Evolutionary conservation across 1,140 invertebrate genomes (phyloP).

Genomic region (Apocrypta bakeri): DNA sequence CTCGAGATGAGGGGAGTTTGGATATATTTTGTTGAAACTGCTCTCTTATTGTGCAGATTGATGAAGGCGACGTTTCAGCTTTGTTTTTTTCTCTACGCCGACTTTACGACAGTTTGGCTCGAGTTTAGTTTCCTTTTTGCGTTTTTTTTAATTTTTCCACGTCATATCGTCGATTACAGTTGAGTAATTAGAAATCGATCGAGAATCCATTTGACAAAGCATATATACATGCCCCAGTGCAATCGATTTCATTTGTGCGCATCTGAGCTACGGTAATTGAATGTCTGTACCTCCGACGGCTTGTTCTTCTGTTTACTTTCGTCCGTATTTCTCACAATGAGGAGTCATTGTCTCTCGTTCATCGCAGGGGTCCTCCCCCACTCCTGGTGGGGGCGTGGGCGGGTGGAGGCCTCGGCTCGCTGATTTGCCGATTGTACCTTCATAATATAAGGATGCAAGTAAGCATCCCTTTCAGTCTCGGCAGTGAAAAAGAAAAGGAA

Average conservation of each 20-base stretch:
- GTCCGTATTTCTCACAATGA: background rate
- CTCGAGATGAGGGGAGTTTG: background rate
- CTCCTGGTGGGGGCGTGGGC: too few species aligned
- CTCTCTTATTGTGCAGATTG: constrained; percentile 1
- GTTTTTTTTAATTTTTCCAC: too few species aligned
- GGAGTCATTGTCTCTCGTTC: constrained; percentile 14
- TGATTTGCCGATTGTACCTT: constrained; percentile 46
- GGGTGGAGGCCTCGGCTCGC: constrained; percentile 22
- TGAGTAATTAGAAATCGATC: background rate
- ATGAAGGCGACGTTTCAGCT: background rate
- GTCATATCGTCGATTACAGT: too few species aligned
- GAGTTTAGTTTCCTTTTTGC: background rate
- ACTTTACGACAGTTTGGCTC: background rate
- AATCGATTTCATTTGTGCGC: too few species aligned
- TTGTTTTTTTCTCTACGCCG: background rate
- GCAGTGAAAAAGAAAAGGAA: background rate
- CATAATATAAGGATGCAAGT: background rate
- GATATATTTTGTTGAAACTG: constrained; percentile 2
- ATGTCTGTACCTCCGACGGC: too few species aligned
- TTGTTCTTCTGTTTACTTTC: background rate
- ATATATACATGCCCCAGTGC: too few species aligned
- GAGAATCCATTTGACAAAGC: background rate
- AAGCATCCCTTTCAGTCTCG: background rate
- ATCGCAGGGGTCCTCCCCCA: too few species aligned
- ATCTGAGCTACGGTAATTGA: too few species aligned